phyloP scores from a whole-genome alignment of 2,797 vertebrate genomes.

The Enteromius paludinosus region DNA sequence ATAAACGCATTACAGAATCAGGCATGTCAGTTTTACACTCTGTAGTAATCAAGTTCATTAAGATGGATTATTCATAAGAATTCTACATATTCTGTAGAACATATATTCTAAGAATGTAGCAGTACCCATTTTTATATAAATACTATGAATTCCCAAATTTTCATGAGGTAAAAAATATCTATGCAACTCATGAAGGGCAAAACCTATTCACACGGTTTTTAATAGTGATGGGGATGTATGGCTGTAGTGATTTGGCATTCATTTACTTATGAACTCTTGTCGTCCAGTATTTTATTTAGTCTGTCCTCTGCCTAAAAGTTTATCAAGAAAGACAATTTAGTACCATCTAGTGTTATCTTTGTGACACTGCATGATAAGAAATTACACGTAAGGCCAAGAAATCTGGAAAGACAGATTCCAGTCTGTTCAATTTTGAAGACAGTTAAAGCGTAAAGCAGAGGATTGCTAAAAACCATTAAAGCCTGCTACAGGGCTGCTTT shows the following conservation, averaged over 20 bases:
- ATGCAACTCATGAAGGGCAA: not conserved
- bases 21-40: not conserved
- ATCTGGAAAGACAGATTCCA: not conserved
- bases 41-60: not conserved
- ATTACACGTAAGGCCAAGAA: not conserved
- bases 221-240: not conserved
- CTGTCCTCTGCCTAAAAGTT: not conserved
- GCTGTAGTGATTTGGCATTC: not conserved
- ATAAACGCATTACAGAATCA: not conserved
- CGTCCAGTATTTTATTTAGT: not conserved
- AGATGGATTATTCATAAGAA: not conserved
- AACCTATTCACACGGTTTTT: not conserved
- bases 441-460: too few species aligned
- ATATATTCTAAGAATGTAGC: not conserved
- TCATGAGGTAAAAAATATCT: not conserved
- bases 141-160: not conserved
- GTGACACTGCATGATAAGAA: conserved; percentile 36
- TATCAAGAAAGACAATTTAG: conserved; percentile 29
- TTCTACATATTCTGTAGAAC: not conserved
- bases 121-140: not conserved
- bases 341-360: conserved; percentile 55
- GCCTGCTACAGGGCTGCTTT: not conserved
- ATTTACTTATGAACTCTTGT: not conserved
- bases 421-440: conserved; percentile 1
- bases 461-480: not conserved